Evolutionary conservation across 2,797 vertebrate genomes (phyloP).

Genomic region (Acomys russatus): DNA sequence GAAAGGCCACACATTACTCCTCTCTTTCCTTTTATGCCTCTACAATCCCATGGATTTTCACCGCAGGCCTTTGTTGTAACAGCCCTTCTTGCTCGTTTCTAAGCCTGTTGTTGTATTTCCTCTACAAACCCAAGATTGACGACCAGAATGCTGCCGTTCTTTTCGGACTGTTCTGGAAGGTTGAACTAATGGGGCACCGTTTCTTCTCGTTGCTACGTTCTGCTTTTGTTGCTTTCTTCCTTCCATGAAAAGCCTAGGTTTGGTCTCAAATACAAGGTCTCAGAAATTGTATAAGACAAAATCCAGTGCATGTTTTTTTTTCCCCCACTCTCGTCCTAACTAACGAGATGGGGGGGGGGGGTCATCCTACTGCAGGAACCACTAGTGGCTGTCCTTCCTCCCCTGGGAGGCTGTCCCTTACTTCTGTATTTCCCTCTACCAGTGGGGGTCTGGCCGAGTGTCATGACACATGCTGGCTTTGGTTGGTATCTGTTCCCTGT

Average conservation of each 20-base stretch:
- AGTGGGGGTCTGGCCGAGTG: neutral
- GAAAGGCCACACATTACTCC: neutral
- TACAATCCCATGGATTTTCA: neutral
- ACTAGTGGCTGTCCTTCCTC: neutral
- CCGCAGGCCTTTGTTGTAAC: neutral
- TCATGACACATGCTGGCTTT: neutral
- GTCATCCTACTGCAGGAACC: neutral
- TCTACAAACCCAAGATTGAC: slow-evolving; percentile 10
- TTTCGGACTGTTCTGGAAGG: neutral
- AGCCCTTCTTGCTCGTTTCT: neutral
- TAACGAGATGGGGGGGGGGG: neutral
- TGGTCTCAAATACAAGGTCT: slow-evolving; percentile 16
- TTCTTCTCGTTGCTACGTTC: neutral
- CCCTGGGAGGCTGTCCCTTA: neutral
- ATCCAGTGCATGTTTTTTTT: neutral
- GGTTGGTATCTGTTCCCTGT: neutral
- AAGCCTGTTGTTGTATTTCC: neutral
- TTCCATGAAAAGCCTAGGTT: neutral
- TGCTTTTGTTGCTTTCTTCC: neutral
- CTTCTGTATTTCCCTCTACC: neutral
- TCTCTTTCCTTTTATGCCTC: neutral
- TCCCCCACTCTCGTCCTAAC: neutral
- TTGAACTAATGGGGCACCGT: neutral
- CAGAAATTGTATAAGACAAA: slow-evolving; percentile 18
- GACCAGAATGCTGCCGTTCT: neutral